Conservation (phyloP, 1,140 invertebrate genomes). For the Cephus cinctus region DNA sequence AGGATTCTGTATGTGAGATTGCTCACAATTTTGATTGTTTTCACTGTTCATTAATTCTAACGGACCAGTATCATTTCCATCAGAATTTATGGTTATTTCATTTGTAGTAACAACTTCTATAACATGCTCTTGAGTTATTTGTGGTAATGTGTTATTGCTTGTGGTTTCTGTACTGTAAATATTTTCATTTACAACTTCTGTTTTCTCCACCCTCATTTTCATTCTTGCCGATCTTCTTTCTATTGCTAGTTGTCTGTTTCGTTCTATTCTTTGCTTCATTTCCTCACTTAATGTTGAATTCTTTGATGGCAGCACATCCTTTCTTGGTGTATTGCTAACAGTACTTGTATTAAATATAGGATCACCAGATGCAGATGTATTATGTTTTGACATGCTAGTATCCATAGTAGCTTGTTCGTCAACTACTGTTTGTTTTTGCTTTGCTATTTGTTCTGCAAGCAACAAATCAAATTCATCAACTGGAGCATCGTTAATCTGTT, state of each 20-base stretch:
- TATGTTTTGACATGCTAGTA: no score
- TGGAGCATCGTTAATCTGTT: conserved; percentile 29
- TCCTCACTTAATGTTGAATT: conserved; percentile 30
- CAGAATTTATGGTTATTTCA: no score
- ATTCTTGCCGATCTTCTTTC: conserved; percentile 18
- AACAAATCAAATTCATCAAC: conserved; percentile 58
- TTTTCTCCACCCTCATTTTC: not conserved
- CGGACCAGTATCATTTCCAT: no score
- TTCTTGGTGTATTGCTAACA: not conserved
- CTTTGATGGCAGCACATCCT: not conserved
- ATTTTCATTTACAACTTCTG: no score
- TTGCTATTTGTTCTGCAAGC: conserved; percentile 50
- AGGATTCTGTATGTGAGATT: no score
- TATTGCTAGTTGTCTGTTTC: conserved; percentile 28
- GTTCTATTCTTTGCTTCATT: conserved; percentile 31
- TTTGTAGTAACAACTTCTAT: no score
- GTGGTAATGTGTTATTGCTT: no score
- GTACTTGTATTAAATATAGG: not conserved
- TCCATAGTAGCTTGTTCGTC: not conserved
- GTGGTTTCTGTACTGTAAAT: no score
- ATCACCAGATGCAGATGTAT: conserved; percentile 17
- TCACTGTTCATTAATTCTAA: no score
- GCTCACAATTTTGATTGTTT: no score
- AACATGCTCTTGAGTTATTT: no score
- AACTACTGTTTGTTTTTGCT: conserved; percentile 12